Base-by-base conservation (phyloP, 2,797 vertebrate genomes). In the Tangara arthus region DNA sequence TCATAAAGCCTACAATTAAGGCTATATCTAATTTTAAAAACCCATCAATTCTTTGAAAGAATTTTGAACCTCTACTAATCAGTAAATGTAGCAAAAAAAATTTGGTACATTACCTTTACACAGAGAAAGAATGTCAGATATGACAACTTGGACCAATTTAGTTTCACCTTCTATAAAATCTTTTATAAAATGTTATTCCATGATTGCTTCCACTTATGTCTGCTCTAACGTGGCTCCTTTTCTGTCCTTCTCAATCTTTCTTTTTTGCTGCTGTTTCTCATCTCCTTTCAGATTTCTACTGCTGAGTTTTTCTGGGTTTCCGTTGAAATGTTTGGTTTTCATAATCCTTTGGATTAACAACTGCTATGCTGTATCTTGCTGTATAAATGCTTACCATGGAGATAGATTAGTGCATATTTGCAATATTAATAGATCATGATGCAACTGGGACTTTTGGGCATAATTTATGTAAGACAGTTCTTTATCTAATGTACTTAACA, bases 131-230 rank as follows among this genome's bases (percentile, higher is more conserved):
- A 69, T 61, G 35, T 50, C 65, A 68, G 23, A 72, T 90, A n/a
- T 16, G 65, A 75, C 55, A 91, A 50, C 79, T 71, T n/a, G 5
- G 46, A 71, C 35, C 50, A 75, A 64, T 88, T 92, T 82, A 21
- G 7, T 72, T 91, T 94, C 82, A 88, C 55, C 50, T 86, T 56
- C 57, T 56, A 41, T 30, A 41, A 34, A 49, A 71, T 82, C 52
- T 85, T 80, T 86, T 68, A 83, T 47, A 55, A 83, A 85, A 81
- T 41, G 35, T 16, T 46, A 18, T 60, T 66, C 34, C 32, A 73
- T 88, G 28, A 78, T 81, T 95, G 22, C 39, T 91, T 93, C 76
- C 52, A 76, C 46, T 77, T 89, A 69, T 46, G 82, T 92, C 83
- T 87, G 37, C n/a, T 89, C 52, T 73, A 37, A 11, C 21, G 4